Base-by-base conservation (phyloP, 2,888 invertebrate species). In the Nymphalis polychloros region DNA sequence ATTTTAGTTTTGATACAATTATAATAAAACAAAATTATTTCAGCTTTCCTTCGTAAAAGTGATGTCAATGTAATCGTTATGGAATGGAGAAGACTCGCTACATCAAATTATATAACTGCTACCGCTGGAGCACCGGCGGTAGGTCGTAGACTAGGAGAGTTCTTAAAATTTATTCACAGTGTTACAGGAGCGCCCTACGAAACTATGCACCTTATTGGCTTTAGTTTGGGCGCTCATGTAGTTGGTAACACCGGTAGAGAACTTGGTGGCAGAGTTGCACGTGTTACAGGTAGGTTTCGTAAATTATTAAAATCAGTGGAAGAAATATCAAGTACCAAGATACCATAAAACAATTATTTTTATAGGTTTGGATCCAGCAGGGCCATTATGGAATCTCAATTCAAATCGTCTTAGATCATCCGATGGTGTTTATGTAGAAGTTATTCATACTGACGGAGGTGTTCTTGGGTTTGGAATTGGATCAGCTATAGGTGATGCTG, bases 161-260 rank as follows among this genome's bases (percentile, higher is more conserved):
- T 67, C 72, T 74, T 72, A 67, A 72, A 20, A 65, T 79, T 68
- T 75, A 78, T 76, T 63, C 75, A 65, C 61, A 68, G 55, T n/a
- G 68, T 63, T n/a, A 78, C 61, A 35, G 75, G 69, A 19, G 75
- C 72, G 49, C 75, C 80, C 0, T 86, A 82, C 53, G 77, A 84
- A 10, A 84, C 63, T 49, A 76, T 88, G 20, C 92, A 93, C 66
- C 74, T 93, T 8, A 83, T 92, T 8, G 92, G 92, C 0, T 90
- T 89, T 78, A 92, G 92, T 75, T 84, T 92, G 50, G 92, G 92
- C 1, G 91, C 85, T 1, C 92, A 93, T 74, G 73, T 92, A 20
- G 85, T 88, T 41, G 92, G 89, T 2, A 84, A 78, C 35, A 88
- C 89, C 46, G 88, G 89, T 0, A 82, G 87, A 66, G 80, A 79